Evolutionary conservation across 53 echinoderm and acorn worm genomes (phyloP), one percentile per base, ranked within the genome.

Genomic region (Antedon mediterranea): DNA sequence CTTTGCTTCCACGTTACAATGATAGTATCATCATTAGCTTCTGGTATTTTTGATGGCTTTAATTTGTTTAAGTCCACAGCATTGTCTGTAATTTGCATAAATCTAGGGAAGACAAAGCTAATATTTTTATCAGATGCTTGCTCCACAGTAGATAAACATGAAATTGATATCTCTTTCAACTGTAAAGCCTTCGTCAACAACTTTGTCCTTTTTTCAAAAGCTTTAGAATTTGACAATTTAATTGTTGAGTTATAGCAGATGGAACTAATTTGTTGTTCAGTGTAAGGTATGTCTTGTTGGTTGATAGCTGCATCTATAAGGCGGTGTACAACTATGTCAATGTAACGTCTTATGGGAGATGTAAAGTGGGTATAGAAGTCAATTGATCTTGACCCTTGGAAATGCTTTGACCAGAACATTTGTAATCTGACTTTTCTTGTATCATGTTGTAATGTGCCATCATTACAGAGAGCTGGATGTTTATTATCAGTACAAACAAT

Each of bases 291-390:
- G 28, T 71, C 79, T 28, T 72, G 32, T 30, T 81, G 20, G 6
- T 87, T 82, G 8, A 91, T 29, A 4, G 73, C 72, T 8, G 87
- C 79, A 0, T 79, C 78, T 28, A 95, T 73, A 83, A 95, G 83
- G 29, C 95, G 85, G 41, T 91, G 95, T 28, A 89, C 90, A 0
- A 95, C 84, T 9, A 95, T 84, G 75, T 95, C 95, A 28, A 89
- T 81, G 75, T 79, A 95, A 0, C 89, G 87, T 31, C 91, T 84
- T 37, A 91, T 85, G 14, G 95, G 95, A 29, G 95, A 87, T 29
- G 89, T 89, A 74, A 85, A 95, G 57, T 87, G 89, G 0, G 85
- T 77, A 33, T 88, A 83, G 43, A 78, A 75, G 18, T 42, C 31
- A 77, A 80, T 73, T n/a, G 57, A 23, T 57, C 57, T 2, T 11